Conservation (phyloP, 2,113 vertebrate genomes). For the Odobenus rosmarus region DNA sequence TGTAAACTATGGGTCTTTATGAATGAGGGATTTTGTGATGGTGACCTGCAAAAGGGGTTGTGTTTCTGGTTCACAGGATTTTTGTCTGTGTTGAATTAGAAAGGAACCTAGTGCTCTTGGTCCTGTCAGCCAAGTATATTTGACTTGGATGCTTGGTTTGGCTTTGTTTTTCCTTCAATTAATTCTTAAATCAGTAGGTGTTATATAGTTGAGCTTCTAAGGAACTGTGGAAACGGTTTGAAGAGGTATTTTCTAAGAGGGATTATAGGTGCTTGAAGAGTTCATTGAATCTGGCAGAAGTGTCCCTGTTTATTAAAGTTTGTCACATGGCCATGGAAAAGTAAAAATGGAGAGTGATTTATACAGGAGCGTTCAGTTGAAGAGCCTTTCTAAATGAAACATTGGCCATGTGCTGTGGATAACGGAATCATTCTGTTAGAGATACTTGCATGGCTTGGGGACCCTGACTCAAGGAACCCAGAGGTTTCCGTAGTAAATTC, state of each 20-base stretch:
- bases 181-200: conserved; percentile 79
- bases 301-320: conserved; percentile 81
- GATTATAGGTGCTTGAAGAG: conserved; percentile 81
- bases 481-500: background rate
- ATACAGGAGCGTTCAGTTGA: conserved; percentile 55
- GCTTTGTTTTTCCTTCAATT: conserved; percentile 65
- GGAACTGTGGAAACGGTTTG: conserved; percentile 81
- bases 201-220: conserved; percentile 78
- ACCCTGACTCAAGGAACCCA: background rate
- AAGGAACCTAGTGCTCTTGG: background rate
- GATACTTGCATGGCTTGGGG: conserved; percentile 55
- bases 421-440: conserved; percentile 59
- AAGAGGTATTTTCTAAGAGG: conserved; percentile 81
- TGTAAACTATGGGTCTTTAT: background rate
- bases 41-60: background rate
- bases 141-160: background rate
- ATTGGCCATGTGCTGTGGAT: conserved; percentile 64
- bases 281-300: conserved; percentile 81
- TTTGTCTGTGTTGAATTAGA: conserved; percentile 9
- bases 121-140: background rate
- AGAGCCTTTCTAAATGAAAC: conserved; percentile 78
- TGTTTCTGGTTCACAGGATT: background rate
- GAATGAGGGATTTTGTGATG: conserved; percentile 6
- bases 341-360: conserved; percentile 77
- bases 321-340: conserved; percentile 77